Conservation (phyloP, 2,888 invertebrate genomes). For the Synanthedon tipuliformis region DNA sequence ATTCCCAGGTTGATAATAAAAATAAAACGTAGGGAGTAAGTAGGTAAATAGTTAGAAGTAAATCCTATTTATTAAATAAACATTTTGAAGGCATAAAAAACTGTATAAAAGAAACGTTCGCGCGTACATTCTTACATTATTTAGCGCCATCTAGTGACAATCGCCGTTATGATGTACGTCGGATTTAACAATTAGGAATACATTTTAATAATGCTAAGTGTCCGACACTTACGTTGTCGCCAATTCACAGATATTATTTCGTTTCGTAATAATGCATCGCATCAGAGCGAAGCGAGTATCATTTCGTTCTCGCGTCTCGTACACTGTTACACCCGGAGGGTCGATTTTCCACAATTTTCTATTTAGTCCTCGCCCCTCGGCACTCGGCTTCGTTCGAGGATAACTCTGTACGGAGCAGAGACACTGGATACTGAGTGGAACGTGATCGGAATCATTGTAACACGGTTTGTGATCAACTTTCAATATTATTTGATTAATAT, state of each 20-base stretch:
- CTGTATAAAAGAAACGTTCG: no score
- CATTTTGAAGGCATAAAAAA: no score
- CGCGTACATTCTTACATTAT: no score
- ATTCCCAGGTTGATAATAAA: no score
- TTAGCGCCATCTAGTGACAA: no score
- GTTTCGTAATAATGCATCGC: neutral
- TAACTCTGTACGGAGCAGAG: slow-evolving; percentile 15
- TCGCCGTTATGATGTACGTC: no score
- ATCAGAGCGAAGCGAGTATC: neutral
- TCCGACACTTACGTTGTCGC: neutral
- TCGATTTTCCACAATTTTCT: slow-evolving; percentile 16
- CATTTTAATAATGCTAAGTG: neutral
- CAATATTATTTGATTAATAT: neutral
- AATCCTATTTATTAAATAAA: no score
- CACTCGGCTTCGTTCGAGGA: slow-evolving; percentile 37
- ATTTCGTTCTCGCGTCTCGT: slow-evolving; percentile 4
- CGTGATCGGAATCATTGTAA: slow-evolving; percentile 24
- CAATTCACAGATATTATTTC: neutral
- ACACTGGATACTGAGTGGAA: slow-evolving; percentile 21
- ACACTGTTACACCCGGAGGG: slow-evolving; percentile 9
- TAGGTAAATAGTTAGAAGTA: no score
- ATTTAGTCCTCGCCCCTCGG: slow-evolving; percentile 14
- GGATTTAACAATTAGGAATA: no score
- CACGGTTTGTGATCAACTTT: neutral
- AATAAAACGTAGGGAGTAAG: no score